phyloP scores from a whole-genome alignment of 2,113 vertebrate species.

The Cavia aperea region DNA sequence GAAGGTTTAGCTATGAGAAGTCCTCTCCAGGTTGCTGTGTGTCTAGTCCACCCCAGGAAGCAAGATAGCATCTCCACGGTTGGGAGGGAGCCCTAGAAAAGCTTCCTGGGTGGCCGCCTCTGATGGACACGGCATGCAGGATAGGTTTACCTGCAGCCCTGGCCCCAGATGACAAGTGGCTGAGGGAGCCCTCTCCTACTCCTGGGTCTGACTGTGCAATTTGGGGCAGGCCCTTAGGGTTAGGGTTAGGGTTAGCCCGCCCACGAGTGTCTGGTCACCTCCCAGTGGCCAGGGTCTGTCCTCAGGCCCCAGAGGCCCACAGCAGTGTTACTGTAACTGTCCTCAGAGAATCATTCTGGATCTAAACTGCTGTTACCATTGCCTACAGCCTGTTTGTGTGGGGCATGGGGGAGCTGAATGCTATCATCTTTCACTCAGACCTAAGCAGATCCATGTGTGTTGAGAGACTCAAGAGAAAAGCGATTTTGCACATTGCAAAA shows the following conservation, averaged over 20 bases:
- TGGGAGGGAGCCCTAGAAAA: background rate
- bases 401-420: background rate
- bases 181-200: background rate
- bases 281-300: background rate
- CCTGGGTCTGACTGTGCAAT: background rate
- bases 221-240: background rate
- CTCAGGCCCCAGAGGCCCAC: background rate
- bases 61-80: background rate
- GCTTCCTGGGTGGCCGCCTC: background rate
- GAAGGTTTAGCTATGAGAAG: background rate
- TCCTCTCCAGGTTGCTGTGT: background rate
- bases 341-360: constrained; percentile 12
- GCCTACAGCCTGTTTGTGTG: background rate
- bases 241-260: too few relatives aligned
- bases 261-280: background rate
- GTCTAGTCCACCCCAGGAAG: background rate
- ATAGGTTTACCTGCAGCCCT: background rate
- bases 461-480: background rate
- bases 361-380: constrained; percentile 1
- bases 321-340: constrained; percentile 20
- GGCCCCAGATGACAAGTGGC: background rate
- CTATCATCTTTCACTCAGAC: background rate
- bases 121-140: background rate
- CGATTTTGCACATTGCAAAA: constrained; percentile 15
- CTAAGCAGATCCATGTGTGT: background rate